A percentile compares a stretch with the other conserved stretches of the same genome.
Conservation (phyloP, 1,140 invertebrate species). For the Hyphantria cunea region DNA sequence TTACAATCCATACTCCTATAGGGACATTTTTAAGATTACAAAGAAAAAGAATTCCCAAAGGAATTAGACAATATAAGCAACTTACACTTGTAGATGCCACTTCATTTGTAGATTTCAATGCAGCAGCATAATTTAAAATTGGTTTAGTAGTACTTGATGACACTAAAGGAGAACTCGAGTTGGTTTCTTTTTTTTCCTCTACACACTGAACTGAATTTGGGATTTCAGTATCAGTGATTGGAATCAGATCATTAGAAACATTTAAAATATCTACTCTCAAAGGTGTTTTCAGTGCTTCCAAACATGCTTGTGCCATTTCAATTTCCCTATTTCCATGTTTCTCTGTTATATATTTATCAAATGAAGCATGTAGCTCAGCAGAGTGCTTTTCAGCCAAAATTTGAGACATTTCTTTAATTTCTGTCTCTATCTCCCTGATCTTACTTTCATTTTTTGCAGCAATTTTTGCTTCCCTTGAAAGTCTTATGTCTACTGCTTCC, state of each 20-base stretch:
- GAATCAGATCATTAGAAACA: slow-evolving; percentile 52
- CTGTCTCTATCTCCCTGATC: slow-evolving; percentile 69
- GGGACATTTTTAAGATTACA: no score
- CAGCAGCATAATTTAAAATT: slow-evolving; percentile 61
- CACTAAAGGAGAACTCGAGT: slow-evolving; percentile 49
- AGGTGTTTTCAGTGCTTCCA: slow-evolving; percentile 61
- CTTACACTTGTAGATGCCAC: slow-evolving; percentile 62
- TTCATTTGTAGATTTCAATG: slow-evolving; percentile 53
- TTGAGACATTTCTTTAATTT: slow-evolving; percentile 72
- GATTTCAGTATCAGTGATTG: slow-evolving; percentile 45
- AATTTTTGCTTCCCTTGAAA: slow-evolving; percentile 66
- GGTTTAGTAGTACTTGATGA: slow-evolving; percentile 50
- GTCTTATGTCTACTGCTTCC: slow-evolving; percentile 66
- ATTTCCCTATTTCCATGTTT: slow-evolving; percentile 56
- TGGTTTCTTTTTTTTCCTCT: slow-evolving; percentile 44
- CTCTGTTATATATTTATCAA: slow-evolving; percentile 58
- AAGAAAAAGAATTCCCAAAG: no score
- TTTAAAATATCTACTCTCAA: slow-evolving; percentile 56
- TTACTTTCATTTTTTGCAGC: slow-evolving; percentile 70
- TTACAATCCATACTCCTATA: no score
- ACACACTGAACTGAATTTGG: slow-evolving; percentile 43
- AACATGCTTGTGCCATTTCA: slow-evolving; percentile 70
- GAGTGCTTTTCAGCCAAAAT: slow-evolving; percentile 70
- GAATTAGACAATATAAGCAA: slow-evolving; percentile 16
- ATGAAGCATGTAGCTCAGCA: slow-evolving; percentile 52